Percentiles rank a stretch among this genome's conserved stretches.
phyloP scores from a whole-genome alignment of 2,113 vertebrate species.

The Tragelaphus imberbis region DNA sequence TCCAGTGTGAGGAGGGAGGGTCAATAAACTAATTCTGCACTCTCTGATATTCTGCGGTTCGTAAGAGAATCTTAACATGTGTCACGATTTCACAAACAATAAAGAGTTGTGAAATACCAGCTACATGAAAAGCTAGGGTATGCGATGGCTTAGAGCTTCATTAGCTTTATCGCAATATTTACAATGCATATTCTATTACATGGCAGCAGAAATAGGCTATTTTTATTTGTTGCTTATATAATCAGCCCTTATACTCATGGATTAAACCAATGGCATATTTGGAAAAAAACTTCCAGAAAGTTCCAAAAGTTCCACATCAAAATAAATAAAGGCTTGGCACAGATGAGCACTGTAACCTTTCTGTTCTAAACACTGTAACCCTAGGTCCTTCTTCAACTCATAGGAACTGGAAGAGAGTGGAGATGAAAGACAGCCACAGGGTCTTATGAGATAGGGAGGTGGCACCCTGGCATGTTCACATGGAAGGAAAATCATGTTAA shows the following conservation, averaged over 20 bases:
- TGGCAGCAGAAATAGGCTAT: slow-evolving; percentile 71
- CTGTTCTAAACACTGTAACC: background rate
- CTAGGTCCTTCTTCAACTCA: background rate
- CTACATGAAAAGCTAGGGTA: slow-evolving; percentile 44
- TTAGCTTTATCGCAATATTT: slow-evolving; percentile 55
- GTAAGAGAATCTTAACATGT: background rate
- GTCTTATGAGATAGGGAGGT: background rate
- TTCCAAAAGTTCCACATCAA: background rate
- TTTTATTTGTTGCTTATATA: slow-evolving; percentile 68
- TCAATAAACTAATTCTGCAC: background rate
- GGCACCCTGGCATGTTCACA: background rate
- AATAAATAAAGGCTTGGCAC: background rate
- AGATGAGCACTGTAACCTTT: background rate
- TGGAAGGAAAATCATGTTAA: background rate
- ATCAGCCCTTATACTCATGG: background rate
- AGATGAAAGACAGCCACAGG: background rate
- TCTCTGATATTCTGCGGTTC: background rate
- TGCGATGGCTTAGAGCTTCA: slow-evolving; percentile 55
- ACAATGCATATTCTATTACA: slow-evolving; percentile 57
- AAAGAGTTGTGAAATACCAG: slow-evolving; percentile 48
- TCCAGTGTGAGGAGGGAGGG: background rate
- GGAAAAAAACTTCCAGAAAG: background rate
- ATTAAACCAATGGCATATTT: background rate
- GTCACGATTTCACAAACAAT: background rate
- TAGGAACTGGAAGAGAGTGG: background rate